Evolutionary conservation across 2,113 vertebrate genomes (phyloP), one percentile per base, ranked within the genome.

Genomic region (Bagarius yarrelli): DNA sequence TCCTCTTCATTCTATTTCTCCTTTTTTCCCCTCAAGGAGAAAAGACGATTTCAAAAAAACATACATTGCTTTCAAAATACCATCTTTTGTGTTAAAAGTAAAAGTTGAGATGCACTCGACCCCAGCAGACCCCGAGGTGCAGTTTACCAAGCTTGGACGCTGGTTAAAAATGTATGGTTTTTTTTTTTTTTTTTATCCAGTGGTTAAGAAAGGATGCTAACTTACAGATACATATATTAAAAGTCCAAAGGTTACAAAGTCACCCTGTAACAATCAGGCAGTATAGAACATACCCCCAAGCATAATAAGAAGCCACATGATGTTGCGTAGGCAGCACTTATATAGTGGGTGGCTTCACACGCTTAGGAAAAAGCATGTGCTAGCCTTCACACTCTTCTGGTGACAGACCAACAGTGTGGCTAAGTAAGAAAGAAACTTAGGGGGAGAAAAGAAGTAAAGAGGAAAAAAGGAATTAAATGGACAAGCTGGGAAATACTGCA

Each of bases 341-440:
- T 61, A 71, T 61, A 40, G 55, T 72, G 66, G 56, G 55, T 72
- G 67, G 79, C 34, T 81, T 81, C 70, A 81, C 69, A 73, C 79
- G 47, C 66, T 73, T 52, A 73, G 69, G 69, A 34, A 27, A 59
- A 80, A 80, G 53, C 56, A 72, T 80, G 78, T 71, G 78, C 40
- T 80, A 66, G 76, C 60, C 60, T 72, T 61, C 80, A 64, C 60
- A 34, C 72, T 44, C 40, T 23, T 8, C 32, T 76, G 80, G 60
- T 69, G 63, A 69, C 61, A 76, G 36, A 77, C 18, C 53, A 70
- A 70, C 74, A 34, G 61, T 18, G 57, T 55, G 71, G 23, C n/a
- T 53, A 30, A 52, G 52, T 63, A 52, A 55, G 14, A 52, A n/a
- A 57, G 53, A 40, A 70, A 47, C 34, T 76, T 59, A 5, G 56